Conservation (phyloP, 2,888 invertebrate genomes). For the Watsonalla cultraria region DNA sequence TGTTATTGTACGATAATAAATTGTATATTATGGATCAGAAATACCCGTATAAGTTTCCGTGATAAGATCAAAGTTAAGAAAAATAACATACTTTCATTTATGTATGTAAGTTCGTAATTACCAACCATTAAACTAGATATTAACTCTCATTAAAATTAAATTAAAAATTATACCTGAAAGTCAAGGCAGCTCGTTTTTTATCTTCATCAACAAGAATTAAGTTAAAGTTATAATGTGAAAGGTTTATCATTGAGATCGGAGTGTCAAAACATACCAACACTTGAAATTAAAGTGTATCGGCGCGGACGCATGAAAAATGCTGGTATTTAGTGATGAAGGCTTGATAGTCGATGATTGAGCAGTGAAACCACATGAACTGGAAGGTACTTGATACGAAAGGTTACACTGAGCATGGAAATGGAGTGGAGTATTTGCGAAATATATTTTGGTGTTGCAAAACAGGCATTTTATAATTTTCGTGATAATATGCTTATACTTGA, state of each 20-base stretch:
- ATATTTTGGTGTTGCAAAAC: too few relatives aligned
- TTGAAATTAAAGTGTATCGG: conserved; percentile 25
- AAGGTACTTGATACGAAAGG: conserved; percentile 25
- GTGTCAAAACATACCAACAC: conserved; percentile 36
- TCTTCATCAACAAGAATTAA: neutral
- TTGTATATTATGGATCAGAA: too few relatives aligned
- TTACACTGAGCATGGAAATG: conserved; percentile 5
- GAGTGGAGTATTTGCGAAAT: too few relatives aligned
- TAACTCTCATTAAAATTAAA: neutral
- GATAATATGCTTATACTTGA: too few relatives aligned
- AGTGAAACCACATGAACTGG: conserved; percentile 28
- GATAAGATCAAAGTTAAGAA: too few relatives aligned
- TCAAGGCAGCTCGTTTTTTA: neutral
- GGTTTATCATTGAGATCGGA: conserved; percentile 43
- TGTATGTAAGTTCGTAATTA: too few relatives aligned
- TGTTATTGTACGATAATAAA: too few relatives aligned
- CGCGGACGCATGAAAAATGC: conserved; percentile 36
- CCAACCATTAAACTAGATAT: neutral
- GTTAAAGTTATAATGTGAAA: conserved; percentile 8
- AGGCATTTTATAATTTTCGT: too few relatives aligned
- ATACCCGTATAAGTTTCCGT: too few relatives aligned
- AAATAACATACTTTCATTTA: too few relatives aligned
- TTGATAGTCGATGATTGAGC: conserved; percentile 35
- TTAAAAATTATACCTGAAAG: neutral
- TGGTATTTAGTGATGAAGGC: conserved; percentile 26